Evolutionary conservation across 2,888 invertebrate species (phyloP), one percentile per base, ranked within the genome.

Genomic region (Sesia apiformis): DNA sequence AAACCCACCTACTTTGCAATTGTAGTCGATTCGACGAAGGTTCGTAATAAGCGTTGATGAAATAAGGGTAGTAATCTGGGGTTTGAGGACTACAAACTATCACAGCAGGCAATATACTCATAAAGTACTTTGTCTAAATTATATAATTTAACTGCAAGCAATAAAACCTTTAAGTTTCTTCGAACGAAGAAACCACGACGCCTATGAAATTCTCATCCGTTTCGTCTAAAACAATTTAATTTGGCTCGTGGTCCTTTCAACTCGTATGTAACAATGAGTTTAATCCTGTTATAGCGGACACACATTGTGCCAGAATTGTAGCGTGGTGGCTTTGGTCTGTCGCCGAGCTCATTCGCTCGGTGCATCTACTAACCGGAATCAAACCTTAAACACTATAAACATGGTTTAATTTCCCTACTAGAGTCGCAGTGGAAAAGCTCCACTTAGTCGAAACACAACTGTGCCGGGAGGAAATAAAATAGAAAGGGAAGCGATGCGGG

Each of bases 401-500:
- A 88, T 81, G 86, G 87, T 86, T 84, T 88, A 85, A 86, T 86
- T 87, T 87, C 79, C 81, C 78, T 78, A 67, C 74, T 74, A 72
- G 70, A 75, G 72, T 65, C 62, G 62, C 62, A 62, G 65, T 74
- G 76, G 82, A 85, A 87, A 84, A 81, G 82, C 84, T 78, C 76
- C 76, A 74, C 81, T 78, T 85, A 83, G 81, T 82, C 81, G 80
- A 82, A 85, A 85, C 80, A 83, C 78, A 83, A 86, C 83, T 83
- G 82, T 84, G 78, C 78, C 69, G 81, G 78, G 83, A 83, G 87
- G 87, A 85, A 85, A 87, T 88, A 88, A 89, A 89, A 86, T 87
- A 85, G 87, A 79, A 74, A 78, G 84, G 85, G 85, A 85, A 87
- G 79, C 88, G 86, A 84, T 86, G 87, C 88, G 87, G 86, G 85